Conservation (phyloP, 2,797 vertebrate species). For the Phataginus tricuspis region DNA sequence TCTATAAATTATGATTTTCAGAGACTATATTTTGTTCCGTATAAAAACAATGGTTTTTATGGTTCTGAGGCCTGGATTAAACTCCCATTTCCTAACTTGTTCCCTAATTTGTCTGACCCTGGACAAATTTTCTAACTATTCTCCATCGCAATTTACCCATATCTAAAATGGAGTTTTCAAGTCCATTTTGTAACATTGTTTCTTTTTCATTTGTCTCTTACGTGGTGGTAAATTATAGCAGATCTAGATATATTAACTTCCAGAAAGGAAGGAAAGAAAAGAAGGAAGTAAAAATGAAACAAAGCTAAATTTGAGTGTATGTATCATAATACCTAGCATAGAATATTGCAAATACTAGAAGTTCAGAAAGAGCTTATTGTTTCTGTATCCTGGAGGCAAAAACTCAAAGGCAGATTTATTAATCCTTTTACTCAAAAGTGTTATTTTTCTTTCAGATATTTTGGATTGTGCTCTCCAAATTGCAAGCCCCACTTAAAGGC, state of each 20-base stretch:
- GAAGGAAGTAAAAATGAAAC: not conserved
- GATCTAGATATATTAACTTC: not conserved
- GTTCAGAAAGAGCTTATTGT: not conserved
- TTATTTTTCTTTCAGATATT: not conserved
- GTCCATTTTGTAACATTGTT: not conserved
- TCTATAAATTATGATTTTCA: not conserved
- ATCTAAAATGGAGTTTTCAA: slow-evolving; percentile 13
- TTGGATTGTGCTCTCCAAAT: not conserved
- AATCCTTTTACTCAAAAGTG: not conserved
- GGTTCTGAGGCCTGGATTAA: not conserved
- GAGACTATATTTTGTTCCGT: not conserved
- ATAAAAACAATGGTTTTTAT: not conserved
- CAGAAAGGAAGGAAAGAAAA: not conserved
- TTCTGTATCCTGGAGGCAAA: not conserved
- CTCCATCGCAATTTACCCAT: not conserved
- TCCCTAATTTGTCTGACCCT: not conserved
- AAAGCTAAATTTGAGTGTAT: not conserved
- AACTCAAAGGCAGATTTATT: not conserved
- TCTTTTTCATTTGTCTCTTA: not conserved
- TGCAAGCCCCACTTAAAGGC: not conserved
- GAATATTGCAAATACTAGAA: not conserved
- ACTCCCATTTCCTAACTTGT: not conserved
- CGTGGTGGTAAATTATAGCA: not conserved
- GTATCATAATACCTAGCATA: not conserved
- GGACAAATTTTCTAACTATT: not conserved